A percentile compares a stretch with the other conserved stretches of the same genome.
phyloP scores from a whole-genome alignment of 1,140 invertebrate genomes.

The Halesus radiatus region DNA sequence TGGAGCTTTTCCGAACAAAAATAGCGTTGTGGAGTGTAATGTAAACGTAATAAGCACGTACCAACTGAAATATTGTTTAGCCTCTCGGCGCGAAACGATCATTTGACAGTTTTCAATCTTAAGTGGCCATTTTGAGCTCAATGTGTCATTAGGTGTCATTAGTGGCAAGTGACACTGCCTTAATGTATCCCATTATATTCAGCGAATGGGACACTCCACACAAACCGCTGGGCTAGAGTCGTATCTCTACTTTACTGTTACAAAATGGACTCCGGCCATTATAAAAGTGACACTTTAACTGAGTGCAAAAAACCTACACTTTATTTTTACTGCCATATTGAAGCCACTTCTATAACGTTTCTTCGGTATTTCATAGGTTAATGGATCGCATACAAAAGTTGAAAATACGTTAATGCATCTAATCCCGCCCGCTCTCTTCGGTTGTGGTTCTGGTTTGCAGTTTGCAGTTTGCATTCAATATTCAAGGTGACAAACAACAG shows the following conservation, averaged over 20 bases:
- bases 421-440: neutral
- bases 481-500: too few species aligned
- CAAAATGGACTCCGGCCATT: constrained; percentile 27
- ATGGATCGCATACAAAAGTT: neutral
- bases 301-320: constrained; percentile 5
- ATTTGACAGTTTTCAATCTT: constrained; percentile 51
- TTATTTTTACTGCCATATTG: too few species aligned
- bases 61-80: neutral
- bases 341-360: too few species aligned
- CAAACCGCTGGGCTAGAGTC: constrained; percentile 13
- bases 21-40: too few species aligned
- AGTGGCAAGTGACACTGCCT: constrained; percentile 40
- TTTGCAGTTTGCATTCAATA: too few species aligned
- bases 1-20: too few species aligned
- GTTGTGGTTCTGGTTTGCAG: too few species aligned
- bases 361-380: neutral
- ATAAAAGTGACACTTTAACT: constrained; percentile 4
- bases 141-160: constrained; percentile 54
- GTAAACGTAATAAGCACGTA: too few species aligned
- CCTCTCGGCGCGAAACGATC: constrained; percentile 29
- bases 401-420: neutral
- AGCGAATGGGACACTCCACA: constrained; percentile 25
- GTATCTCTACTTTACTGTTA: constrained; percentile 26
- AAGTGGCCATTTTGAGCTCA: constrained; percentile 39
- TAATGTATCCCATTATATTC: constrained; percentile 40